Evolutionary conservation across 2,888 invertebrate genomes (phyloP), one percentile per base, ranked within the genome.

Genomic region (Agrenia bidenticulata): DNA sequence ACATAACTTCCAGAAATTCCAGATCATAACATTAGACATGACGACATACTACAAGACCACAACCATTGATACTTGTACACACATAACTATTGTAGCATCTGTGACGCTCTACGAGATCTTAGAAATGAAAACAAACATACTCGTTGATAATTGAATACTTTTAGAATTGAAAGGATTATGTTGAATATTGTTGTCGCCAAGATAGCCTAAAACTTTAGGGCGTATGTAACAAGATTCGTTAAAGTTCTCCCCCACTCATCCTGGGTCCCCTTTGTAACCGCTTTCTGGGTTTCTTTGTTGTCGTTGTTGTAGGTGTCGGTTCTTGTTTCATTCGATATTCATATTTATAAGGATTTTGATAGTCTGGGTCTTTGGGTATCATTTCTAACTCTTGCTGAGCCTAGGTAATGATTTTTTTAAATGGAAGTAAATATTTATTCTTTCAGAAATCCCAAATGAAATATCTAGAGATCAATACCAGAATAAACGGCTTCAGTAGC

Each of bases 371-470:
- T 50, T 58, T 73, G 2, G 72, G 72, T 45, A 73, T 62, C 51
- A 73, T 65, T 24, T 69, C 67, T 1, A 73, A 41, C 61, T 73
- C 73, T 66, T 73, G 73, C 32, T 72, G 70, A n/a, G 70, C 72
- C 72, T 72, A 39, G 9, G 19, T 26, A 53, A 23, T 39, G 42
- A 37, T 26, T 51, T n/a, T n/a, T 26, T 32, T 5, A 11, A 13
- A 26, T 32, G 5, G 21, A 21, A 37, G 21, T 45, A n/a, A 24
- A 49, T 17, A 59, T 49, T 37, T 37, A 53, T 2, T 7, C 56
- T 11, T n/a, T 7, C 17, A 49, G 11, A 49, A 49, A 49, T 9
- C 2, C 4, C 2, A 23, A 19, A 51, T 7, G 7, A 23, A 15
- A 45, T 15, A 19, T 45, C 15, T 19, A 21, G 15, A 51, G 13